A percentile compares a stretch with the other conserved stretches of the same genome.
phyloP scores from a whole-genome alignment of 2,888 invertebrate genomes.

The Ellobium chinense region DNA sequence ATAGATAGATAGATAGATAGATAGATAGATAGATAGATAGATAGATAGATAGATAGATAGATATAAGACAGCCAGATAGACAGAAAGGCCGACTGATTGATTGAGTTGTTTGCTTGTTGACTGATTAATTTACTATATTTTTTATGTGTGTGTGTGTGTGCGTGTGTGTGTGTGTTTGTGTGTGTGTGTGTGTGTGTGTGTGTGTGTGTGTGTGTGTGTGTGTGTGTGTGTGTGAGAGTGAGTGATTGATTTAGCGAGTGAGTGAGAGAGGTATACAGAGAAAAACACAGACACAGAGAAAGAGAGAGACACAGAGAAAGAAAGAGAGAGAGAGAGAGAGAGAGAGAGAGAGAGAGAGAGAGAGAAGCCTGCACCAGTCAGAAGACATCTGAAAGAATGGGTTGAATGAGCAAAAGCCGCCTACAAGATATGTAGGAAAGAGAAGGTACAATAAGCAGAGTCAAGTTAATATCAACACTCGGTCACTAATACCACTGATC shows the following conservation, averaged over 20 bases:
- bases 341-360: background rate
- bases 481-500: too few relatives aligned
- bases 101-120: slow-evolving; percentile 65
- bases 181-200: slow-evolving; percentile 15
- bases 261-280: background rate
- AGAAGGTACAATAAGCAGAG: too few relatives aligned
- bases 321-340: background rate
- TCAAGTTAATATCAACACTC: too few relatives aligned
- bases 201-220: slow-evolving; percentile 58
- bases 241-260: background rate
- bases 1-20: background rate
- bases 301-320: background rate
- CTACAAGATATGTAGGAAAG: too few relatives aligned
- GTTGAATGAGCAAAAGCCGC: too few relatives aligned
- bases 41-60: background rate
- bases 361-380: too few relatives aligned
- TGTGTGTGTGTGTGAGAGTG: background rate
- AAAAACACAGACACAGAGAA: background rate
- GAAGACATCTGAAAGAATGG: too few relatives aligned
- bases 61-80: too few relatives aligned
- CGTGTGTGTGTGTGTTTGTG: background rate
- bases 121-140: too few relatives aligned
- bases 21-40: background rate
- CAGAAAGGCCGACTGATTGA: slow-evolving; percentile 56
- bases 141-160: background rate